Conservation (phyloP, 2,888 invertebrate species). For the Nudaria mundana region DNA sequence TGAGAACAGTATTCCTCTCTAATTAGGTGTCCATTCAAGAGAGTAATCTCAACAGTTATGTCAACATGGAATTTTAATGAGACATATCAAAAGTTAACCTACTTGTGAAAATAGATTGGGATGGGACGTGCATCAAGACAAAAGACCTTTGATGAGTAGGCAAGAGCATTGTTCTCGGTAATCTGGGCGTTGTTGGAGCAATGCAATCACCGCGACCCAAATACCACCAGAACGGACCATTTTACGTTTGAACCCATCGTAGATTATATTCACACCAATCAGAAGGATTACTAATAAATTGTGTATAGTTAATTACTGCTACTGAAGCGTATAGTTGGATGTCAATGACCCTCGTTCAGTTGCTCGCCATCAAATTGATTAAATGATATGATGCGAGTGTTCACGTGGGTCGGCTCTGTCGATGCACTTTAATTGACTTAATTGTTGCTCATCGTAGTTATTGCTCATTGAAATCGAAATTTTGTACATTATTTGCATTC, state of each 20-base stretch:
- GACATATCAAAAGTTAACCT: slow-evolving; percentile 23
- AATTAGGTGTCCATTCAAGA: neutral
- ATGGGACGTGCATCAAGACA: slow-evolving; percentile 45
- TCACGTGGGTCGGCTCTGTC: slow-evolving; percentile 52
- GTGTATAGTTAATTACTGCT: slow-evolving; percentile 30
- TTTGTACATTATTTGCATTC: too few species aligned
- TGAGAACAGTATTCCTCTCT: too few species aligned
- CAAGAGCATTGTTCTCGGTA: slow-evolving; percentile 50
- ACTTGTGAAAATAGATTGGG: slow-evolving; percentile 28
- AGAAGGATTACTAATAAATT: slow-evolving; percentile 24
- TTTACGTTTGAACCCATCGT: slow-evolving; percentile 37
- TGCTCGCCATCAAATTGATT: slow-evolving; percentile 68
- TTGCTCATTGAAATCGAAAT: too few species aligned
- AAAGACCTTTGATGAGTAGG: slow-evolving; percentile 50
- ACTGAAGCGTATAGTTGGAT: slow-evolving; percentile 25
- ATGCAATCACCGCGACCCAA: slow-evolving; percentile 67
- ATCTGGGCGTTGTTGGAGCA: slow-evolving; percentile 57
- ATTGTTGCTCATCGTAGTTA: slow-evolving; percentile 43
- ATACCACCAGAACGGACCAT: slow-evolving; percentile 47
- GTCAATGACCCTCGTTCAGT: slow-evolving; percentile 57
- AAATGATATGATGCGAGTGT: slow-evolving; percentile 59
- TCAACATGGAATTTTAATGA: slow-evolving; percentile 4
- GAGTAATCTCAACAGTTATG: slow-evolving; percentile 2
- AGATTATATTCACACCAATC: slow-evolving; percentile 31
- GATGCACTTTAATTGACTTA: slow-evolving; percentile 71